Evolutionary conservation across 2,797 vertebrate species (phyloP).

Genomic region (Nyctibius grandis): DNA sequence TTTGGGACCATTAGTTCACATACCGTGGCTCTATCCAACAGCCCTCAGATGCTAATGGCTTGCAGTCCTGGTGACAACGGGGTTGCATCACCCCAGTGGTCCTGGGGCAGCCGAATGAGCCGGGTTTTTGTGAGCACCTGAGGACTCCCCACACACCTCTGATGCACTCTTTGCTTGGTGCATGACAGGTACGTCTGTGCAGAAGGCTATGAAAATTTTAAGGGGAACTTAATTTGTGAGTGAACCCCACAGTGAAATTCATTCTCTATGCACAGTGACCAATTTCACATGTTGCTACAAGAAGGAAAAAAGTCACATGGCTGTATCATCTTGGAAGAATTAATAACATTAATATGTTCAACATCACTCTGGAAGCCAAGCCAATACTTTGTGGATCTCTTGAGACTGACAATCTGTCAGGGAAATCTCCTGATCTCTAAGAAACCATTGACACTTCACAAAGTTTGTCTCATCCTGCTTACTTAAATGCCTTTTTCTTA

Average conservation of each 20-base stretch:
- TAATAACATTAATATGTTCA: neutral
- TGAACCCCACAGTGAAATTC: neutral
- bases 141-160: neutral
- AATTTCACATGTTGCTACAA: neutral
- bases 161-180: neutral
- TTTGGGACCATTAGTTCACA: slow-evolving; percentile 39
- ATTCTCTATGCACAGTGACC: neutral
- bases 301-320: neutral
- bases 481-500: neutral
- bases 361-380: neutral
- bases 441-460: neutral
- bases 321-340: neutral
- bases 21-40: neutral
- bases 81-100: neutral
- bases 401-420: neutral
- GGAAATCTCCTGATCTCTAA: neutral
- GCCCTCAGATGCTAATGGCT: neutral
- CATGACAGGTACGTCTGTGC: accelerated
- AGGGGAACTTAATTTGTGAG: neutral
- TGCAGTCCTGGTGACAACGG: neutral
- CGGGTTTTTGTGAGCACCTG: neutral
- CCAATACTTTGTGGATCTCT: neutral
- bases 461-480: neutral
- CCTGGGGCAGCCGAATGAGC: neutral
- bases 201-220: neutral